Evolutionary conservation across 2,888 invertebrate genomes (phyloP).

Genomic region (Coelinius sp.): DNA sequence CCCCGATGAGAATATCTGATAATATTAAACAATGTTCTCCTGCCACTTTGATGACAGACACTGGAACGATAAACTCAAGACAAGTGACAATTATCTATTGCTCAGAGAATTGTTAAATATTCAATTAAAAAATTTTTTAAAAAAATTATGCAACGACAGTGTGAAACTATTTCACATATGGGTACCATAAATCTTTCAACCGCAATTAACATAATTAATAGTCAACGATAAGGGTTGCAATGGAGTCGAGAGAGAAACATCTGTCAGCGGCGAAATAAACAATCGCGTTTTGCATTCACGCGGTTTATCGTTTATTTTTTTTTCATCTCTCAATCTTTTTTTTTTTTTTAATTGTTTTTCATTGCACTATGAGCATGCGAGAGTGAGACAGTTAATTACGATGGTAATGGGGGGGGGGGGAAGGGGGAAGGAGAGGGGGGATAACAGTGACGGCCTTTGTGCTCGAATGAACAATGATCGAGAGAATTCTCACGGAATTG

Average conservation of each 20-base stretch:
- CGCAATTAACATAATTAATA: slow-evolving; percentile 61
- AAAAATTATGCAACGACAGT: background rate
- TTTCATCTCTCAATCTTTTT: background rate
- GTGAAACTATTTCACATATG: slow-evolving; percentile 22
- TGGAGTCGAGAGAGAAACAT: slow-evolving; percentile 48
- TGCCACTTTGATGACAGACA: background rate
- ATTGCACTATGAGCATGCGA: background rate
- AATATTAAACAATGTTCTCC: background rate
- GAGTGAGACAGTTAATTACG: slow-evolving; percentile 19
- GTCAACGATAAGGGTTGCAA: slow-evolving; percentile 49
- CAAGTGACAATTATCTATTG: slow-evolving; percentile 7
- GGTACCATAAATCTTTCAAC: slow-evolving; percentile 33
- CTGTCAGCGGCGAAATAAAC: slow-evolving; percentile 52
- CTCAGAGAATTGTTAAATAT: background rate
- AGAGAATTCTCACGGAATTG: slow-evolving; percentile 43
- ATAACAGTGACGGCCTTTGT: slow-evolving; percentile 46
- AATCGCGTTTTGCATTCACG: slow-evolving; percentile 42
- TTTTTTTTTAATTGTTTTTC: background rate
- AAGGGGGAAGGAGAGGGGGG: slow-evolving; percentile 38
- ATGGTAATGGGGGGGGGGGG: slow-evolving; percentile 34
- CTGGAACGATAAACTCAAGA: background rate
- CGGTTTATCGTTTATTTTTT: slow-evolving; percentile 26
- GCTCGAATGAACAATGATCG: slow-evolving; percentile 45
- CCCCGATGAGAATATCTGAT: background rate
- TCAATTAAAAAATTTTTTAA: slow-evolving; percentile 16